Evolutionary conservation across 2,888 invertebrate genomes (phyloP), one percentile per base, ranked within the genome.

Genomic region (Arge pagana): DNA sequence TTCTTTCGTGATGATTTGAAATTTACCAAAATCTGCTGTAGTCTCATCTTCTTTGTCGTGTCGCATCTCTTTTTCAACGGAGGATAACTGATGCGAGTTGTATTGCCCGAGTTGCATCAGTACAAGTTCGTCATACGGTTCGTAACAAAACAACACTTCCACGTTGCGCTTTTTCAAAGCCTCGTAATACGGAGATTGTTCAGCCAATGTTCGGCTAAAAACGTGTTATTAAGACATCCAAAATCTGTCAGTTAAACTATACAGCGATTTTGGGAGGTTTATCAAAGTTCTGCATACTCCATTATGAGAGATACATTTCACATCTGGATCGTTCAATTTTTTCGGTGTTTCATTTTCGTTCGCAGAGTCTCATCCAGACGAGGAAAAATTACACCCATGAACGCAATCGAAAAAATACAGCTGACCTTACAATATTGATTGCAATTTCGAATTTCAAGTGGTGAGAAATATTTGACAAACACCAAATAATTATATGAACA

Each of bases 41-140:
- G 86, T 84, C 39, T 80, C 74, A 2, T 80, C 77, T 18, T 83
- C 81, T 39, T 84, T 82, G 65, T 88, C 87, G 59, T 87, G 85
- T 45, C 90, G 83, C 87, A 94, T 89, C 77, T 96, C 96, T 70
- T 93, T 96, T 77, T 98, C 98, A 1, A 95, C 92, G 0, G 96
- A 96, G 2, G 89, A 85, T 4, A 99, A 79, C 53, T 82, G 80
- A 63, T 85, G 82, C 39, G 85, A 85, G 58, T 87, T 87, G 73
- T 90, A 98, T 70, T 90, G 86, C 56, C 87, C 85, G 50, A 97
- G 78, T 67, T 96, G 95, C 83, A 95, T 85, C 15, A 98, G 79
- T 3, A 96, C 94, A 48, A 98, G 79, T 77, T 98, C 98, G 75
- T 99, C 98, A 65, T 96, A 96, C n/a, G 93, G 89, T 71, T 98